A percentile compares a stretch with the other conserved stretches of the same genome.
Conservation (phyloP, 2,888 invertebrate genomes). For the Drosophila setosimentum region DNA sequence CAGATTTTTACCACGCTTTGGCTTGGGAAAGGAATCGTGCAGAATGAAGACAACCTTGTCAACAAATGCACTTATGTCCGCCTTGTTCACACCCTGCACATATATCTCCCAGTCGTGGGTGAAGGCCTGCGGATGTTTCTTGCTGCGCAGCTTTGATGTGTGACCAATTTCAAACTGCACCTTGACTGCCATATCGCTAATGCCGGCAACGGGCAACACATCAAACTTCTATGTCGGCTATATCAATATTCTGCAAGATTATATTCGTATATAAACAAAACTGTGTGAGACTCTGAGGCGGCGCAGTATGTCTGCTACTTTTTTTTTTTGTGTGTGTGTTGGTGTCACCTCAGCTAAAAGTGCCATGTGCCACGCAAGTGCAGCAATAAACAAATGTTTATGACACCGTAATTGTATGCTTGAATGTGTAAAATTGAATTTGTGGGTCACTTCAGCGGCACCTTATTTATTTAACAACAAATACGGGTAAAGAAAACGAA, state of each 20-base stretch:
- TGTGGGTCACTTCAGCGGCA: constrained; percentile 2
- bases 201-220: constrained; percentile 43
- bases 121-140: constrained; percentile 94
- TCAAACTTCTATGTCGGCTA: constrained; percentile 26
- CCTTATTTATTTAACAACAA: constrained; percentile 46
- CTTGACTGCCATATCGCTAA: constrained; percentile 88
- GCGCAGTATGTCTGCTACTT: constrained; percentile 40
- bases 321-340: constrained; percentile 28
- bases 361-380: constrained; percentile 18
- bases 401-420: not conserved
- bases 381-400: constrained; percentile 13
- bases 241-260: constrained; percentile 34
- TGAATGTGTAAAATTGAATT: not conserved
- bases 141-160: constrained; percentile 92
- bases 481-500: constrained; percentile 51
- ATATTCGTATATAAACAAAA: constrained; percentile 50
- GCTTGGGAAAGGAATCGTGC: constrained; percentile 96
- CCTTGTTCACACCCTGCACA: constrained; percentile 94
- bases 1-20: constrained; percentile 91
- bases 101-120: constrained; percentile 99
- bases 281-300: constrained; percentile 34
- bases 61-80: constrained; percentile 95
- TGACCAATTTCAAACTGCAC: constrained; percentile 97
- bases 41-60: constrained; percentile 96
- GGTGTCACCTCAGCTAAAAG: constrained; percentile 12